Evolutionary conservation across 2,797 vertebrate species (phyloP).

Genomic region (Adelosebastes latens): DNA sequence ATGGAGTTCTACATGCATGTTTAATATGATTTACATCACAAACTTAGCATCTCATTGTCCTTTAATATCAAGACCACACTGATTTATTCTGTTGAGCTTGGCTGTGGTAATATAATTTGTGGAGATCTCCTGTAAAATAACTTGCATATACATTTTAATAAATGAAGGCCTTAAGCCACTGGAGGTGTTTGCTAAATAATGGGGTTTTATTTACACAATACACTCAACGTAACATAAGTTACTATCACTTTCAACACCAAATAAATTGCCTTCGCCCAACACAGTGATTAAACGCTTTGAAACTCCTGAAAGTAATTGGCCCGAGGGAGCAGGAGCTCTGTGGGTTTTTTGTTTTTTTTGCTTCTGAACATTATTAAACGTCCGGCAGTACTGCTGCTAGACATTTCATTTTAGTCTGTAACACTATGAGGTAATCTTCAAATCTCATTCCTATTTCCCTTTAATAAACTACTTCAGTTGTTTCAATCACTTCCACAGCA

Average conservation of each 20-base stretch:
- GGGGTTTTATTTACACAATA: conserved; percentile 7
- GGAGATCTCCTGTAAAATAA: background rate
- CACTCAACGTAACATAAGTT: background rate
- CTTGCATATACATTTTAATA: background rate
- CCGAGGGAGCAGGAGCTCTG: conserved; percentile 20
- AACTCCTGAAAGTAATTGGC: conserved; percentile 20
- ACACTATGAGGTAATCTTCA: background rate
- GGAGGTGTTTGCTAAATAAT: background rate
- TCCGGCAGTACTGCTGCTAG: background rate
- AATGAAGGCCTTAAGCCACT: background rate
- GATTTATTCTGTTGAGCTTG: background rate
- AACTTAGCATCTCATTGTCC: background rate
- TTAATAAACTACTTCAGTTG: conserved; percentile 9
- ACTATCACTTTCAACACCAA: conserved; percentile 10
- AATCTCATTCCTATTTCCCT: conserved; percentile 5
- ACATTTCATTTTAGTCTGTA: conserved; percentile 12
- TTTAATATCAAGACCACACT: background rate
- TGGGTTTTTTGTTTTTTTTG: background rate
- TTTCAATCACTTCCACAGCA: conserved; percentile 25
- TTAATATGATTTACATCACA: background rate
- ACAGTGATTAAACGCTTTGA: conserved; percentile 19
- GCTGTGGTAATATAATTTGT: background rate
- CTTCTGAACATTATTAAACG: conserved; percentile 15
- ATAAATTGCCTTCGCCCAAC: conserved; percentile 24
- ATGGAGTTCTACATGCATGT: background rate